Evolutionary conservation across 1,140 invertebrate genomes (phyloP).

Genomic region (Drosophila arawakana): DNA sequence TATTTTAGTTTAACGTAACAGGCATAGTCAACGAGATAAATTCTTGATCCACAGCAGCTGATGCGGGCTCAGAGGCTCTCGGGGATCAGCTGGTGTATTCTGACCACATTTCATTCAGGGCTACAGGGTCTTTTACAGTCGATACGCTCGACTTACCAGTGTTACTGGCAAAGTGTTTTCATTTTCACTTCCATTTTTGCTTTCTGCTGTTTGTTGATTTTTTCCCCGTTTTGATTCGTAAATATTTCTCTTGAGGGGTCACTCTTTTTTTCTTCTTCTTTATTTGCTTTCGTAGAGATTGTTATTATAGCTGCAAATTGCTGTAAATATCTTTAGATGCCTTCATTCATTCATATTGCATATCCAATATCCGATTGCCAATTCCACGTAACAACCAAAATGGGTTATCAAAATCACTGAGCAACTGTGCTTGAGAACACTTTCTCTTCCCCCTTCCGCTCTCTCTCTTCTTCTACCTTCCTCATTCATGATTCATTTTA

Average conservation of each 20-base stretch:
- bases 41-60: too few species aligned
- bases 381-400: not conserved
- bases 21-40: too few species aligned
- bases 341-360: conserved; percentile 38
- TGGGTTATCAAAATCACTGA: conserved; percentile 22
- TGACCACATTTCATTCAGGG: too few species aligned
- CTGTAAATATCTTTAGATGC: conserved; percentile 40
- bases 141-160: not conserved
- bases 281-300: conserved; percentile 10
- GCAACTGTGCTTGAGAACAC: not conserved
- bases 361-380: conserved; percentile 21
- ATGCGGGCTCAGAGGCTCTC: too few species aligned
- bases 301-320: conserved; percentile 46
- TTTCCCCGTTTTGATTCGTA: not conserved
- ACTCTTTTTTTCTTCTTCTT: too few species aligned
- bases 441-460: too few species aligned
- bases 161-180: conserved; percentile 50
- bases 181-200: conserved; percentile 20
- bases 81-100: too few species aligned
- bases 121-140: too few species aligned
- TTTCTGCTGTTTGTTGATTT: not conserved
- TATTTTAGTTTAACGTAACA: too few species aligned
- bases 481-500: conserved; percentile 1
- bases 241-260: conserved; percentile 8
- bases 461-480: too few species aligned